phyloP scores from a whole-genome alignment of 2,888 invertebrate species.

The Lydus trimaculatus region DNA sequence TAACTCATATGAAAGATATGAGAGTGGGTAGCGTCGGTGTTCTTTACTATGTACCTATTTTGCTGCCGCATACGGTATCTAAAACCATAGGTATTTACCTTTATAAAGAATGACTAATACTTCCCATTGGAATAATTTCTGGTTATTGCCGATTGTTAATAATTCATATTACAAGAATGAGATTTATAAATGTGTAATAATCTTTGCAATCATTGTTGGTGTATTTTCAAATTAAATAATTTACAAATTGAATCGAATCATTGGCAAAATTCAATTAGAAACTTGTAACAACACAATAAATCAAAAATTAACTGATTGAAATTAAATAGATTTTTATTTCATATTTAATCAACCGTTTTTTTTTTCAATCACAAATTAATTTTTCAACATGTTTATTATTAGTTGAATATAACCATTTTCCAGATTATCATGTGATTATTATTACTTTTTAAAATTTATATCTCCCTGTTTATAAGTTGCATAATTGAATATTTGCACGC shows the following conservation, averaged over 20 bases:
- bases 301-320: conserved; percentile 30
- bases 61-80: too few species aligned
- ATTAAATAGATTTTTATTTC: conserved; percentile 17
- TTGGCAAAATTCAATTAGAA: conserved; percentile 24
- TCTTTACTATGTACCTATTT: too few species aligned
- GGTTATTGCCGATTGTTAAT: too few species aligned
- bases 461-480: conserved; percentile 4
- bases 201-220: too few species aligned
- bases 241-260: background rate
- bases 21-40: too few species aligned
- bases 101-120: too few species aligned
- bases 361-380: background rate
- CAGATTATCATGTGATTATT: background rate
- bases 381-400: background rate
- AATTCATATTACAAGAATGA: too few species aligned
- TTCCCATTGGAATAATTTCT: too few species aligned
- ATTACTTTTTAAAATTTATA: background rate
- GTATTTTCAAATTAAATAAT: too few species aligned
- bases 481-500: conserved; percentile 27
- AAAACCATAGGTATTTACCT: too few species aligned
- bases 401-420: background rate
- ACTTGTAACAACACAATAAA: conserved; percentile 21
- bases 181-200: too few species aligned
- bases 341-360: background rate
- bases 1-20: too few species aligned